A percentile compares a stretch with the other conserved stretches of the same genome.
Conservation (phyloP, 2,888 invertebrate species). For the Eristalis tenax region DNA sequence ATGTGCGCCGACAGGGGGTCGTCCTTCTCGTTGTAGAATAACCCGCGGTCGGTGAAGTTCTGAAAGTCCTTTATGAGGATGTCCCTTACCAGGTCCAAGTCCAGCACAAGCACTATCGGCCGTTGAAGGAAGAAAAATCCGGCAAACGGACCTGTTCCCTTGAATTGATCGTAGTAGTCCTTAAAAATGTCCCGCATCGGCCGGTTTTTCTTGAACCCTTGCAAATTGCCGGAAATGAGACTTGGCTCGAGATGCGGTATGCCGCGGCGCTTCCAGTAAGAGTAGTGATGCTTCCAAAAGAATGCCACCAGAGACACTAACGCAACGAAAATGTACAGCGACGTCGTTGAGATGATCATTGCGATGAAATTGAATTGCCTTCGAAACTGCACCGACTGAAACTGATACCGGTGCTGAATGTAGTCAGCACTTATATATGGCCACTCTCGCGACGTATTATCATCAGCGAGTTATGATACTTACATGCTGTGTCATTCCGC, state of each 20-base stretch:
- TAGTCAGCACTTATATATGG: too few relatives aligned
- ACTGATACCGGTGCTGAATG: too few relatives aligned
- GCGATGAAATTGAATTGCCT: too few relatives aligned
- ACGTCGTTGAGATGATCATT: too few relatives aligned
- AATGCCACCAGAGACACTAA: too few relatives aligned
- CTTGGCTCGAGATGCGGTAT: conserved; percentile 78
- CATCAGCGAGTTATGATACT: too few relatives aligned
- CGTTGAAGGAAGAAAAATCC: conserved; percentile 77
- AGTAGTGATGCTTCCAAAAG: too few relatives aligned
- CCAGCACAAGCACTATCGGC: conserved; percentile 76
- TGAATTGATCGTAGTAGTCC: conserved; percentile 74
- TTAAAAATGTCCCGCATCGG: conserved; percentile 73
- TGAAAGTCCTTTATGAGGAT: conserved; percentile 77
- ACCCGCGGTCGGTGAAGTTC: conserved; percentile 77
- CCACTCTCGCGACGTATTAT: too few relatives aligned
- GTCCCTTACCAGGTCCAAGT: conserved; percentile 76
- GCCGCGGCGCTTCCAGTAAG: conserved; percentile 73
- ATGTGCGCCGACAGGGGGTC: conserved; percentile 81
- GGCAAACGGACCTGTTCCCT: conserved; percentile 75
- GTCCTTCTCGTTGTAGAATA: conserved; percentile 75
- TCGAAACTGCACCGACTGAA: too few relatives aligned
- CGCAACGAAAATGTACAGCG: too few relatives aligned
- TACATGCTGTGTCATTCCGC: too few relatives aligned
- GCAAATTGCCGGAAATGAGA: conserved; percentile 74
- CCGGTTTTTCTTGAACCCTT: conserved; percentile 73